Percentiles rank a stretch among this genome's conserved stretches.
Conservation (phyloP, 53 echinoderm and acorn worm species). For the Paracentrotus lividus region DNA sequence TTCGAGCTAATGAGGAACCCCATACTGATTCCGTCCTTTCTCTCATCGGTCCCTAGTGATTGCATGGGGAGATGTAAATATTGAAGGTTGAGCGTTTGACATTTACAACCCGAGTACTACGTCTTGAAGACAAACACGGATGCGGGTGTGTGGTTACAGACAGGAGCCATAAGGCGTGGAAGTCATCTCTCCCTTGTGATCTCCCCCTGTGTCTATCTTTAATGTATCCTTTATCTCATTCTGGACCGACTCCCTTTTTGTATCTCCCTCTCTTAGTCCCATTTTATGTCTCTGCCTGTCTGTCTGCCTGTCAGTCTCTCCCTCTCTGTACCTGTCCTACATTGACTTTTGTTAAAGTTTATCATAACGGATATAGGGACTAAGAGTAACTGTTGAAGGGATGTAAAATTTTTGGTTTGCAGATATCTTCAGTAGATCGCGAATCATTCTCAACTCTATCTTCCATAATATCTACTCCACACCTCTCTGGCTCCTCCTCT, state of each 20-base stretch:
- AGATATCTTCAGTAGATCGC: not conserved
- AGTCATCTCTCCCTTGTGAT: constrained; percentile 33
- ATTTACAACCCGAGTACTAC: not conserved
- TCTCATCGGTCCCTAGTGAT: constrained; percentile 15
- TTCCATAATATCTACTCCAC: too few relatives aligned
- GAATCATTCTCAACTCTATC: not conserved
- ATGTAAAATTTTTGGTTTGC: too few relatives aligned
- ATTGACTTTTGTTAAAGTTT: too few relatives aligned
- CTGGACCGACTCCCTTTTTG: not conserved
- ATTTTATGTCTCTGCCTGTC: not conserved
- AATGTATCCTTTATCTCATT: not conserved
- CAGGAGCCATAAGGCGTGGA: constrained; percentile 27
- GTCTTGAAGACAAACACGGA: not conserved
- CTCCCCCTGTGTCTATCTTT: not conserved
- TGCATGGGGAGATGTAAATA: constrained; percentile 19
- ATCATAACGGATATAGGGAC: too few relatives aligned
- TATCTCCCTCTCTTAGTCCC: not conserved
- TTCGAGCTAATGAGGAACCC: too few relatives aligned
- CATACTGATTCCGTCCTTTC: too few relatives aligned
- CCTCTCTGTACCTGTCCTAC: not conserved
- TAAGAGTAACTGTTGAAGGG: too few relatives aligned
- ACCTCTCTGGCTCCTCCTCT: too few relatives aligned
- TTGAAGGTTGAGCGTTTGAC: constrained; percentile 9
- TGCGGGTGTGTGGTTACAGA: not conserved
- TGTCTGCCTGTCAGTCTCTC: not conserved